Base-by-base conservation (phyloP, 2,888 invertebrate species). In the Pimpla rufipes region DNA sequence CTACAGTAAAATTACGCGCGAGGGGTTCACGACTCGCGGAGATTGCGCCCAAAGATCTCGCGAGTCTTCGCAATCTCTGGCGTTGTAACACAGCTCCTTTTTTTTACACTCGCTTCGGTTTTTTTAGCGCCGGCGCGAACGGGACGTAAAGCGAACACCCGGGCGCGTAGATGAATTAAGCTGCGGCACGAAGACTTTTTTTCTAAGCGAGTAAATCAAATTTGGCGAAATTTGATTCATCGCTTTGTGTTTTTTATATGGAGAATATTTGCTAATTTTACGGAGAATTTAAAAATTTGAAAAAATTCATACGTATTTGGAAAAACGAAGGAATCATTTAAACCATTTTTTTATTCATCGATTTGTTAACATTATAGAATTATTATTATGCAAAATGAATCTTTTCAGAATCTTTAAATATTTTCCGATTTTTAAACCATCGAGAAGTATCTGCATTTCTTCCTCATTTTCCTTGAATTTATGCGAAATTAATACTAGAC, bases 41-140 rank as follows among this genome's bases (percentile, higher is more conserved):
- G 57, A 68, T 52, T 50, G 68, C 52, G 37, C 18, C 50, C 37
- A 55, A 52, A 52, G 68, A 68, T 68, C 13, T 68, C 18, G 35
- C 11, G 35, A 29, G 13, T 21, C 52, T 35, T 16, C 52, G 37
- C 52, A 52, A 68, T 68, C 50, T 35, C 16, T 29, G 35, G 16
- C 18, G 23, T 37, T 13, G 68, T 68, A 68, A 68, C 52, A 52
- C 18, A 1, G 16, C 13, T 45, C 7, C n/a, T 16, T n/a, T 37
- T 16, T 37, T 37, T 18, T 29, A 29, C 29, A 29, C 18, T 37
- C n/a, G 1, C 37, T 16, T 10, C 37, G 37, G 10, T 37, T 62
- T 6, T 66, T 16, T 29, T 23, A n/a, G 1, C 13, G 13, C 37
- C 6, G 7, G 5, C 37, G 37, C n/a, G 37, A 52, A 68, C 35